phyloP scores from a whole-genome alignment of 2,888 invertebrate species.

The Uropetala carovei region DNA sequence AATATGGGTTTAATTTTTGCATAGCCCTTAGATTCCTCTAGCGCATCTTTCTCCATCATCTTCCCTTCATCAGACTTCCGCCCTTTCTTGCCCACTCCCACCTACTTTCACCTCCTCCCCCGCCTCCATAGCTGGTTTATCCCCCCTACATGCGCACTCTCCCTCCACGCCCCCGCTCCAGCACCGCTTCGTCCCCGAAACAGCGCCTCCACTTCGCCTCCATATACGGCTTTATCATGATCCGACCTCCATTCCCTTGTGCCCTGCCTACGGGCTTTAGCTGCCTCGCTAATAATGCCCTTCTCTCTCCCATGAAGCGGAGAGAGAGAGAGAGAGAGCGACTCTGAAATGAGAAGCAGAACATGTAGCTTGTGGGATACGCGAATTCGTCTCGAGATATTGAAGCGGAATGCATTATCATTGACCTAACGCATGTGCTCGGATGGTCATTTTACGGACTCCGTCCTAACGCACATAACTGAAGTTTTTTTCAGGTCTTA shows the following conservation, averaged over 20 bases:
- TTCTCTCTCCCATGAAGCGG: background rate
- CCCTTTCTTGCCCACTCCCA: background rate
- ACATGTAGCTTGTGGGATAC: background rate
- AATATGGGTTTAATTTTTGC: background rate
- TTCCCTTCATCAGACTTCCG: background rate
- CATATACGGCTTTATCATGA: constrained; percentile 48
- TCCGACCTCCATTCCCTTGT: constrained; percentile 3
- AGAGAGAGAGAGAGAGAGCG: background rate
- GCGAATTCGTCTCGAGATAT: constrained; percentile 5
- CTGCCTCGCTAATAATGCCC: constrained; percentile 20
- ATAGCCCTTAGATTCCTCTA: background rate
- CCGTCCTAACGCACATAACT: background rate
- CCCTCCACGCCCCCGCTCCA: background rate
- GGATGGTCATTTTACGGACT: background rate
- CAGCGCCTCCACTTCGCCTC: constrained; percentile 11
- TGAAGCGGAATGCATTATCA: constrained; percentile 35
- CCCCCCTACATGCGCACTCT: background rate
- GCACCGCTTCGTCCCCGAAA: constrained; percentile 29
- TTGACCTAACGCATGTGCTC: background rate
- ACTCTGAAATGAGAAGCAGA: background rate
- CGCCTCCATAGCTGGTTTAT: background rate
- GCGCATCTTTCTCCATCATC: background rate
- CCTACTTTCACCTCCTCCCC: constrained; percentile 1
- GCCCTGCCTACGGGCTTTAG: background rate
- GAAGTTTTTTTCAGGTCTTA: no score